Evolutionary conservation across 1,140 invertebrate species (phyloP).

Genomic region (Phenacoccus solenopsis): DNA sequence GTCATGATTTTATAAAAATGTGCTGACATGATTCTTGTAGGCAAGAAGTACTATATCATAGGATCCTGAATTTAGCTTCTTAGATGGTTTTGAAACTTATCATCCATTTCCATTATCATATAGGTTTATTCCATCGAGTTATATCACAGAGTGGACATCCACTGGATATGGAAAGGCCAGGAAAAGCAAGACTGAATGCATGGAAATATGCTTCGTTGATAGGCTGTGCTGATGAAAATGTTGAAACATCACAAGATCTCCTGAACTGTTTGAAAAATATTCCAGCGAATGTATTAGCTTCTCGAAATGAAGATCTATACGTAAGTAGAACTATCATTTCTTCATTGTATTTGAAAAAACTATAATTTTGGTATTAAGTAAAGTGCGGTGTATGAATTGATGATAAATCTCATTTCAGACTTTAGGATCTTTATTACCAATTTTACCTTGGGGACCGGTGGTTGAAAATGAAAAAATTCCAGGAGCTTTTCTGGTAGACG

Average conservation of each 20-base stretch:
- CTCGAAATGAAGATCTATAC: neutral
- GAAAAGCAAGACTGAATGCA: neutral
- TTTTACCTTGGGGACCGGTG: neutral
- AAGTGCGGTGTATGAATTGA: neutral
- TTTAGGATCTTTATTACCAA: neutral
- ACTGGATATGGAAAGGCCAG: slow-evolving; percentile 22
- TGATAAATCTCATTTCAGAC: neutral
- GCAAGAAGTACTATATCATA: too few species aligned
- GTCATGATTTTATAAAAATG: too few species aligned
- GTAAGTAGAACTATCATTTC: neutral
- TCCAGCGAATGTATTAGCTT: neutral
- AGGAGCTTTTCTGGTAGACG: slow-evolving; percentile 10
- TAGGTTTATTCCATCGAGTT: slow-evolving; percentile 32
- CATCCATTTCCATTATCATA: too few species aligned
- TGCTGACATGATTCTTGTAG: too few species aligned
- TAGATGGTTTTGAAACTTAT: too few species aligned
- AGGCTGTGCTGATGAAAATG: neutral
- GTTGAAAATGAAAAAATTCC: slow-evolving; percentile 1
- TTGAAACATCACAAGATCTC: neutral
- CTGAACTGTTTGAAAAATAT: neutral
- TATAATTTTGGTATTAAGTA: too few species aligned
- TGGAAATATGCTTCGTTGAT: neutral
- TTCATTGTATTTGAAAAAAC: too few species aligned
- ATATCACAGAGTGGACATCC: slow-evolving; percentile 39
- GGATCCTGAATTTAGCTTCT: too few species aligned